Evolutionary conservation across 2,888 invertebrate genomes (phyloP).

Genomic region (Allacma fusca): DNA sequence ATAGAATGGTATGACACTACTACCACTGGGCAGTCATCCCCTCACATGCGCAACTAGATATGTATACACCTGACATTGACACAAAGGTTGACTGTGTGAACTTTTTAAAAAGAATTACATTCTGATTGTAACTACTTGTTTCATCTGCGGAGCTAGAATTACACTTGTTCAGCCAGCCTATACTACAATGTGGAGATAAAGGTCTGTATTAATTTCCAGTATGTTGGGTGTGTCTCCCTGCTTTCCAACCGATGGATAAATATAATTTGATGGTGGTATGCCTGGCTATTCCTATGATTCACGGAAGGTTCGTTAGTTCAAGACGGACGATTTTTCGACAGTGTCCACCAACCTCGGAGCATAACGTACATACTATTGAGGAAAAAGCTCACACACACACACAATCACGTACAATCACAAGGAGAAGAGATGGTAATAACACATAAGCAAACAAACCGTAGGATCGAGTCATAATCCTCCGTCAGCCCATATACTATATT

Average conservation of each 20-base stretch:
- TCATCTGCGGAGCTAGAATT: neutral
- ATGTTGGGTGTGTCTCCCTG: constrained; percentile 44
- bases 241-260: constrained; percentile 49
- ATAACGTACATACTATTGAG: too few species aligned
- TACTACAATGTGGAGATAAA: neutral
- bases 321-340: constrained; percentile 57
- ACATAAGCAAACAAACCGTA: neutral
- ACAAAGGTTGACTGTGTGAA: constrained; percentile 8
- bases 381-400: neutral
- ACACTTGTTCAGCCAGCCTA: constrained; percentile 6
- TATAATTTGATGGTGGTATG: constrained; percentile 51
- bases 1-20: neutral
- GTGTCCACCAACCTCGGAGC: constrained; percentile 26
- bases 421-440: constrained; percentile 7
- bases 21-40: neutral
- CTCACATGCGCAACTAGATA: neutral
- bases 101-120: constrained; percentile 1
- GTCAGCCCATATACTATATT: neutral
- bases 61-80: constrained; percentile 3
- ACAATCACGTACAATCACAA: neutral
- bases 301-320: constrained; percentile 61
- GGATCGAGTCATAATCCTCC: neutral
- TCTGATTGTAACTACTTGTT: neutral
- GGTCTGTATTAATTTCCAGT: constrained; percentile 46
- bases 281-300: constrained; percentile 45